Conservation (phyloP, 2,797 vertebrate species). For the Pseudochromis fuscus region DNA sequence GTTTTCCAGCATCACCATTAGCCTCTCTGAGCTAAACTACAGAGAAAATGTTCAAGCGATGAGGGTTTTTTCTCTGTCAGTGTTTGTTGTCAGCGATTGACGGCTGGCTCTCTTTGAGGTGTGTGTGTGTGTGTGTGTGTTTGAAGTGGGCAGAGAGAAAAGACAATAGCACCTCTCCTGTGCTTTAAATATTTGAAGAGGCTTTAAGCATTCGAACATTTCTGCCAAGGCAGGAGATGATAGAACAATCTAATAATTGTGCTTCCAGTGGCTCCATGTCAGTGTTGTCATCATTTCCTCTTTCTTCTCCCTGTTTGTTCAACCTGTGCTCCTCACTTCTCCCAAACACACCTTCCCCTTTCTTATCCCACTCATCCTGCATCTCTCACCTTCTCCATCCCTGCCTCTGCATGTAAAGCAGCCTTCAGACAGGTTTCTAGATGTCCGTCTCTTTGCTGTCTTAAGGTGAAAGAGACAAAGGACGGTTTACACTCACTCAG, state of each 20-base stretch:
- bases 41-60: slow-evolving; percentile 40
- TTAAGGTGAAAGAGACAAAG: slow-evolving; percentile 12
- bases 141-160: slow-evolving; percentile 65
- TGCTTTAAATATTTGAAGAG: slow-evolving; percentile 73
- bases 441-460: slow-evolving; percentile 10
- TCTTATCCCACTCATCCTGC: neutral
- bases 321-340: slow-evolving; percentile 19
- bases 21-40: slow-evolving; percentile 32
- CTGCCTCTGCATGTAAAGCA: neutral
- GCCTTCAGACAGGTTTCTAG: neutral
- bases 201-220: slow-evolving; percentile 63
- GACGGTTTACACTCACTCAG: slow-evolving; percentile 3
- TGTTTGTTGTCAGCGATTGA: slow-evolving; percentile 64
- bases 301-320: slow-evolving; percentile 12
- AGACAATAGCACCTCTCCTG: slow-evolving; percentile 62
- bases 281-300: slow-evolving; percentile 10
- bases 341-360: neutral
- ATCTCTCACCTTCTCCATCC: slow-evolving; percentile 5
- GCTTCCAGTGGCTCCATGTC: slow-evolving; percentile 23
- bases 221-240: slow-evolving; percentile 48
- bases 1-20: slow-evolving; percentile 29
- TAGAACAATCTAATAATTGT: slow-evolving; percentile 39
- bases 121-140: slow-evolving; percentile 28
- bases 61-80: slow-evolving; percentile 11
- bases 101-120: slow-evolving; percentile 59